Base-by-base conservation (phyloP, 2,797 vertebrate species). In the Pitangus sulphuratus region DNA sequence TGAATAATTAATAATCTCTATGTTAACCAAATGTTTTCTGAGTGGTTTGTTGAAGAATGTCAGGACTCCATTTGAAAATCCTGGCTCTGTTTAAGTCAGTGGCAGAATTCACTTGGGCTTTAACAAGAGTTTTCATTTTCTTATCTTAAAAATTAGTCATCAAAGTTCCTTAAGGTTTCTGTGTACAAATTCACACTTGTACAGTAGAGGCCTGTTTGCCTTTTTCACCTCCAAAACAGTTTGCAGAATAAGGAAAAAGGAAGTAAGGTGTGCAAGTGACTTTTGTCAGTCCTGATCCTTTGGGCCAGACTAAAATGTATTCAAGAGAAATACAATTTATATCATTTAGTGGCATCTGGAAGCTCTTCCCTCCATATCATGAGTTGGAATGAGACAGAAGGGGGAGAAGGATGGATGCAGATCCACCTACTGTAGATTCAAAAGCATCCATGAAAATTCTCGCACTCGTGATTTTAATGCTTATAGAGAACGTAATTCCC, bases 21-120 rank as follows among this genome's bases (percentile, higher is more conserved):
- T 40, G 45, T 92, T 92, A 83, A 84, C 70, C 62, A 86, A 90
- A 53, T 84, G 19, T 72, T 92, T 91, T 93, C 74, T 64, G 33
- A 88, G 56, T 53, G 33, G 8, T 86, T 92, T 91, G 65, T 35
- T 76, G 69, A 90, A 91, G 83, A 84, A 84, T 25, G 51, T 64
- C 62, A 88, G 54, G 65, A 40, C 44, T 81, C 14, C 20, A 37
- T 18, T 48, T 72, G 58, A 66, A 95, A 86, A 70, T 84, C 37
- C 28, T 90, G 47, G 8, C 53, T 70, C 53, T n/a, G 4, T 25
- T 95, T 51, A 69, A 91, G n/a, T 66, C 51, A 65, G 0, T 42
- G 58, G 31, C 44, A 51, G 44, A 81, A 72, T 82, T 86, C 50
- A n/a, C 60, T 8, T 30, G 31, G 22, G 8, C 22, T 91, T 91